phyloP scores from a whole-genome alignment of 2,113 vertebrate genomes.

The Onychostoma macrolepis region DNA sequence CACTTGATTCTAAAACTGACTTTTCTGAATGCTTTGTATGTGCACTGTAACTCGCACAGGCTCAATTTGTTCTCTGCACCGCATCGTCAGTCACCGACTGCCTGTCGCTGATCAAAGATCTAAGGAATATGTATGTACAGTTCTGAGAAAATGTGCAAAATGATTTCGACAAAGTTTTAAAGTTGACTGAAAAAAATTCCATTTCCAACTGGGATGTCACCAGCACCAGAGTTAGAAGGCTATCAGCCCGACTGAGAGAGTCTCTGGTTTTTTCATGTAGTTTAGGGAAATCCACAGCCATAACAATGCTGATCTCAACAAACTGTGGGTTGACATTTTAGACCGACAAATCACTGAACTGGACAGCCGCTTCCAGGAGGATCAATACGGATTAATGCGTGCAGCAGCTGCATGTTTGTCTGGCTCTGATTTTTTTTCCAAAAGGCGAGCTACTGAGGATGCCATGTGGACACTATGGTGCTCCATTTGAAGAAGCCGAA shows the following conservation, averaged over 20 bases:
- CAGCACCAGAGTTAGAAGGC: not conserved
- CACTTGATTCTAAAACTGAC: not conserved
- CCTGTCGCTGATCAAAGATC: not conserved
- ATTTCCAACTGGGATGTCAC: not conserved
- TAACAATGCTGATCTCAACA: not conserved
- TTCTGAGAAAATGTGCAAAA: not conserved
- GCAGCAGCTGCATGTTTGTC: too few species aligned
- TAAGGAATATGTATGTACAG: not conserved
- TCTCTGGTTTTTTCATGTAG: not conserved
- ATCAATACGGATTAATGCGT: too few species aligned
- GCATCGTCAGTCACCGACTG: not conserved
- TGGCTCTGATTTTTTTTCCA: too few species aligned
- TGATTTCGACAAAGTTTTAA: not conserved
- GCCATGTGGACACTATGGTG: too few species aligned
- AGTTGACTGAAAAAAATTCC: not conserved
- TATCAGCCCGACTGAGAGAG: not conserved
- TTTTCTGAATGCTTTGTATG: not conserved
- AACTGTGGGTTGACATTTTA: too few species aligned
- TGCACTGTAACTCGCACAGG: not conserved
- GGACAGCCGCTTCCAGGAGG: too few species aligned
- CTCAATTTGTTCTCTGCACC: not conserved
- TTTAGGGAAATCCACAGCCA: not conserved
- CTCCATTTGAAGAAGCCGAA: too few species aligned
- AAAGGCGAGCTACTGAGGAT: too few species aligned
- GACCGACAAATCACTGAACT: too few species aligned